Evolutionary conservation across 2,797 vertebrate species (phyloP).

Genomic region (Agapornis canus): DNA sequence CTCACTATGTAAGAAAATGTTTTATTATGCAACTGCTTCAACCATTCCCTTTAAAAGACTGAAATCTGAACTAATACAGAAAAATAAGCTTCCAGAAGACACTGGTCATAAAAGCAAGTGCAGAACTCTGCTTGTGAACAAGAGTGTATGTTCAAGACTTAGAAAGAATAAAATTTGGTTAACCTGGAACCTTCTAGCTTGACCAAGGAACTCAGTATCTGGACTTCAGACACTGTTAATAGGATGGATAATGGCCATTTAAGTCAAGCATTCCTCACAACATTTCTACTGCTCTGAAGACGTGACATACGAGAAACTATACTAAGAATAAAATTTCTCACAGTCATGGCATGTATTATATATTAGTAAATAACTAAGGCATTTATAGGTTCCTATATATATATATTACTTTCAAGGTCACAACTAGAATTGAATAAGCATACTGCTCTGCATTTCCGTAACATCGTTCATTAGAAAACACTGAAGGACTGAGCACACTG

Average conservation of each 20-base stretch:
- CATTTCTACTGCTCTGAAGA: neutral
- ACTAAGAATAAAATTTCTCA: neutral
- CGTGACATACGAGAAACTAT: neutral
- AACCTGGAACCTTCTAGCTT: neutral
- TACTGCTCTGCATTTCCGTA: neutral
- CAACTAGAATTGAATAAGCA: neutral
- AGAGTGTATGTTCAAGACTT: neutral
- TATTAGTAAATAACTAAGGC: neutral
- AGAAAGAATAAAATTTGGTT: neutral
- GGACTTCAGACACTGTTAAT: neutral
- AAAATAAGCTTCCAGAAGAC: neutral
- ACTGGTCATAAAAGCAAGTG: neutral
- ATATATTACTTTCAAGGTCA: neutral
- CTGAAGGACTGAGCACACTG: neutral
- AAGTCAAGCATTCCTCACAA: neutral
- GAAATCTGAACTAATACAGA: neutral
- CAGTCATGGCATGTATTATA: neutral
- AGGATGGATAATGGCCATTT: neutral
- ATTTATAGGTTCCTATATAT: neutral
- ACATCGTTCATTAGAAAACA: neutral
- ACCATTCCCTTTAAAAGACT: neutral
- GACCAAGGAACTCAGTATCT: neutral
- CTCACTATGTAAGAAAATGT: rapidly evolving
- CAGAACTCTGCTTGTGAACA: neutral
- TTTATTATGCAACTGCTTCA: neutral